Conservation (phyloP, 1,140 invertebrate species). For the Liolophura sinensis region DNA sequence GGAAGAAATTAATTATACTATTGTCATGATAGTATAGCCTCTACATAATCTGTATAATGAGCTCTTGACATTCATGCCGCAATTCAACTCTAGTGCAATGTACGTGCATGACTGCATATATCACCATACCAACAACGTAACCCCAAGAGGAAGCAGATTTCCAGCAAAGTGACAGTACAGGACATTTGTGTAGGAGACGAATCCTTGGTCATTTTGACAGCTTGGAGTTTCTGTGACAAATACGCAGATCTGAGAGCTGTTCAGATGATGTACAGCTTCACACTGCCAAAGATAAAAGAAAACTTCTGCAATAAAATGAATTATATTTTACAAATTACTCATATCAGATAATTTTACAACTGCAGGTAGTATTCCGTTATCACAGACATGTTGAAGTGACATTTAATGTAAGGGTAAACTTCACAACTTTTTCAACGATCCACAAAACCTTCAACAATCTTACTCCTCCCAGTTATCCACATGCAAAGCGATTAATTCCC, state of each 20-base stretch:
- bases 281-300: constrained; percentile 42
- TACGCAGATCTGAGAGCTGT: constrained; percentile 43
- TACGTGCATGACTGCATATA: neutral
- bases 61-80: too few relatives aligned
- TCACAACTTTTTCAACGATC: too few relatives aligned
- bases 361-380: too few relatives aligned
- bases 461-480: too few relatives aligned
- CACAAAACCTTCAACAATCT: too few relatives aligned
- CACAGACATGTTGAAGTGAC: too few relatives aligned
- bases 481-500: too few relatives aligned
- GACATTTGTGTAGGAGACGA: constrained; percentile 57
- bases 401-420: too few relatives aligned
- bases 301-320: too few relatives aligned
- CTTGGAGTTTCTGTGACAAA: constrained; percentile 53
- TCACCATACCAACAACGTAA: constrained; percentile 52
- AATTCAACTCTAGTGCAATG: neutral
- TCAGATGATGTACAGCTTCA: constrained; percentile 40
- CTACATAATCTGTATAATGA: neutral
- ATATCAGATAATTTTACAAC: too few relatives aligned
- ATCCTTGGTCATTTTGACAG: constrained; percentile 56
- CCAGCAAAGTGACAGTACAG: constrained; percentile 55
- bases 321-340: too few relatives aligned
- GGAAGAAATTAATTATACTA: too few relatives aligned
- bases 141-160: constrained; percentile 30
- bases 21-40: neutral